Conservation (phyloP, 2,113 vertebrate genomes). For the Pseudonaja textilis region DNA sequence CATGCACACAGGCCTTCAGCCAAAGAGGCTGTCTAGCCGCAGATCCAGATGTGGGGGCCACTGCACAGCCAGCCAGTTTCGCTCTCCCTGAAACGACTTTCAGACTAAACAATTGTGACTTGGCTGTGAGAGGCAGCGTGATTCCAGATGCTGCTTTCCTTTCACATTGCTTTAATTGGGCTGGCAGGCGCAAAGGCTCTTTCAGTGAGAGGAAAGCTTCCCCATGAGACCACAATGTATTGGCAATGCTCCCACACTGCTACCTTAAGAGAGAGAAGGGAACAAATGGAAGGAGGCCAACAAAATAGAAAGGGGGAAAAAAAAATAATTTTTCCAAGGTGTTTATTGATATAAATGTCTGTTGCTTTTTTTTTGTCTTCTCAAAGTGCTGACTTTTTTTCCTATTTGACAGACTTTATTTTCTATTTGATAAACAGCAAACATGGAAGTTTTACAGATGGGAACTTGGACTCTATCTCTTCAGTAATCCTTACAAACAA, state of each 20-base stretch:
- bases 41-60: slow-evolving; percentile 81
- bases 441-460: rapidly evolving
- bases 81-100: slow-evolving; percentile 74
- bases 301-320: slow-evolving; percentile 4
- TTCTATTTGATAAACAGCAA: rapidly evolving
- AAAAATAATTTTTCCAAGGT: slow-evolving; percentile 59
- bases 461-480: neutral
- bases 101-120: slow-evolving; percentile 99
- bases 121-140: slow-evolving; percentile 90
- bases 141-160: slow-evolving; percentile 91
- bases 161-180: slow-evolving; percentile 82
- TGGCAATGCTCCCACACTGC: slow-evolving; percentile 73
- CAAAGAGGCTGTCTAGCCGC: slow-evolving; percentile 80
- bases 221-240: slow-evolving; percentile 73
- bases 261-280: slow-evolving; percentile 69
- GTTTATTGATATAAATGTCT: slow-evolving; percentile 70
- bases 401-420: too few species aligned
- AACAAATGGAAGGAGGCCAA: slow-evolving; percentile 65
- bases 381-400: slow-evolving; percentile 53
- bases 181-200: slow-evolving; percentile 82
- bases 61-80: slow-evolving; percentile 69
- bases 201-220: slow-evolving; percentile 77
- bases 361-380: slow-evolving; percentile 46
- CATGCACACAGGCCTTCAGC: slow-evolving; percentile 78
- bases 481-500: neutral